Evolutionary conservation across 2,888 invertebrate species (phyloP), one percentile per base, ranked within the genome.

Genomic region (Alsophila aescularia): DNA sequence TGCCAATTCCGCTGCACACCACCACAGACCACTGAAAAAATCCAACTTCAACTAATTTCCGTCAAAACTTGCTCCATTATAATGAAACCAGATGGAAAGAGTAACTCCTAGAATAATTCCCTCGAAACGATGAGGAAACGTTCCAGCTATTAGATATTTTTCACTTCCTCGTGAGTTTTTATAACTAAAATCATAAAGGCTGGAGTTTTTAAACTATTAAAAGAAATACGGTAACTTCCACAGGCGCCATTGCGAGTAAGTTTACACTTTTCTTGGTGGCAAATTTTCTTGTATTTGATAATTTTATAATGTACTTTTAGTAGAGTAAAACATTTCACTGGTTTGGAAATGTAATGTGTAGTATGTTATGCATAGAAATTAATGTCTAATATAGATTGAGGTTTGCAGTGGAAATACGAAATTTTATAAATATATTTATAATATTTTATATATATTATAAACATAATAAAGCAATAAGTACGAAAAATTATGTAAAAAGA

Each of bases 121-220:
- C 34, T 8, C 12, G 37, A 8, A 43, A 40, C 27, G 42, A 12
- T 15, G 50, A 56, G 49, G 48, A 50, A 62, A 58, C 51, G 37
- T 32, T 56, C 13, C 29, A 14, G 52, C 51, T 60, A 60, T 58
- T 62, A 56, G 53, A 64, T 58, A 61, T 52, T 57, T 60, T 36
- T 44, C 59, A 60, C 53, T 69, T 71, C 60, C 60, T 44, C 48
- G 45, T 42, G 52, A 62, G 42, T 44, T 35, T 49, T 64, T 65
- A 58, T 55, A 69, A 70, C 65, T 69, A 59, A 66, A 70, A 69
- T 69, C 61, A 64, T 67, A 58, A 68, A 74, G 70, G 58, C 64
- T 58, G 60, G 62, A 68, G 53, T 73, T 64, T 29, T 69, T 44
- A 47, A 56, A 66, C 62, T 66, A 58, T 68, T 68, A 64, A 69